phyloP scores from a whole-genome alignment of 37 sponge, comb jelly and placozoan genomes.

The Axinella damicornis region DNA sequence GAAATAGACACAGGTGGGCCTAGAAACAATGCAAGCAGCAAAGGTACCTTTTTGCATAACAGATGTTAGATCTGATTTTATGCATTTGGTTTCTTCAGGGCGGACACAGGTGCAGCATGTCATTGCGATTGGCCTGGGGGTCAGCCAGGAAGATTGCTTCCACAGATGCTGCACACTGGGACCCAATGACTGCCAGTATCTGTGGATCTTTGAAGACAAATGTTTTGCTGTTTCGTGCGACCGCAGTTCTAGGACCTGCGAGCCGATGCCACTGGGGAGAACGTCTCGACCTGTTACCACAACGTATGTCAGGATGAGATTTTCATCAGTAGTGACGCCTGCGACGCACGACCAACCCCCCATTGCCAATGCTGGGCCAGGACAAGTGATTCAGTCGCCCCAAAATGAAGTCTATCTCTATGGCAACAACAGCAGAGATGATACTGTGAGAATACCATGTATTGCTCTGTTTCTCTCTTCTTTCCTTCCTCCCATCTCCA shows the following conservation, averaged over 20 bases:
- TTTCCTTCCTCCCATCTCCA: not conserved
- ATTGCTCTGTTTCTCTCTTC: not conserved
- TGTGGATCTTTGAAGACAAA: constrained; percentile 26
- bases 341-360: not conserved
- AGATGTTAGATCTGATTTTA: too few species aligned
- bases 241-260: not conserved
- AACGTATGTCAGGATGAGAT: not conserved
- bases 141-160: constrained; percentile 1
- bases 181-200: constrained; percentile 23
- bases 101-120: not conserved
- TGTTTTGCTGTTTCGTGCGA: constrained; percentile 23
- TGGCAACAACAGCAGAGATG: constrained; percentile 24
- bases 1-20: too few species aligned
- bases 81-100: not conserved
- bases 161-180: constrained; percentile 32
- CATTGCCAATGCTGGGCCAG: constrained; percentile 25
- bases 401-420: constrained; percentile 5
- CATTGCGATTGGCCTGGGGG: not conserved
- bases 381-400: constrained; percentile 1
- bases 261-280: not conserved
- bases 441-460: constrained; percentile 5
- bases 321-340: too few species aligned
- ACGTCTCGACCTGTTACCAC: not conserved
- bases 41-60: too few species aligned
- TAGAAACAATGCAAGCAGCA: too few species aligned